Base-by-base conservation (phyloP, 35 echinoderm and acorn worm species). In the Apostichopus japonicus region DNA sequence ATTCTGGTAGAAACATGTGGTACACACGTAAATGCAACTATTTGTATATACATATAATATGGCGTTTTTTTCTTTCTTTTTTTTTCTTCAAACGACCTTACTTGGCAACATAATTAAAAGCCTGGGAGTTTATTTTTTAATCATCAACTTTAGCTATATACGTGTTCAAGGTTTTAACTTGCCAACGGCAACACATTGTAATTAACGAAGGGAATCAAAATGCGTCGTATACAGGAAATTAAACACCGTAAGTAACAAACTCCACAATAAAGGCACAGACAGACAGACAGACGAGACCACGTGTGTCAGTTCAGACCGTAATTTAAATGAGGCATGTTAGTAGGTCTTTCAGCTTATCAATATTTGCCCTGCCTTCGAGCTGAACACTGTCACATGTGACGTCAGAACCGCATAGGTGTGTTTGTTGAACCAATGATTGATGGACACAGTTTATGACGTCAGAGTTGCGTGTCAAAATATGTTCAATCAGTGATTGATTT, bases 101-200 rank as follows among this genome's bases (percentile, higher is more conserved):
- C 33, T 44, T 3, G 19, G 63, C 19, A 67, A 67, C 63, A 67
- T 67, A 67, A 67, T 67, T 67, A 67, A 67, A 67, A 19, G 11
- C 63, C 19, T 11, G 63, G 2, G 19, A 19, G 19, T 67, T 67
- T 19, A 65, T 67, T 67, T 19, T 15, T 67, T 67, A 67, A 67
- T 19, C 33, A 44, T 4, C 63, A 67, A 67, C 63, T 11, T 19
- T 67, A 15, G 63, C 63, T 2, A 15, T 19, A 19, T 67, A 15
- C 10, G 51, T 52, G 14, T 83, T 55, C 15, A 83, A 83, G 79
- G 79, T 83, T 55, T 83, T 1, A 14, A 54, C 2, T n/a, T 83
- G 51, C 79, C 54, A 17, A 44, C 44, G 79, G 79, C 79, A 83
- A 56, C 79, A 83, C 19, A 52, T 83, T 83, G 51, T 83, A n/a